A percentile compares a stretch with the other conserved stretches of the same genome.
phyloP scores from a whole-genome alignment of 2,797 vertebrate genomes.

The Ceryle rudis region DNA sequence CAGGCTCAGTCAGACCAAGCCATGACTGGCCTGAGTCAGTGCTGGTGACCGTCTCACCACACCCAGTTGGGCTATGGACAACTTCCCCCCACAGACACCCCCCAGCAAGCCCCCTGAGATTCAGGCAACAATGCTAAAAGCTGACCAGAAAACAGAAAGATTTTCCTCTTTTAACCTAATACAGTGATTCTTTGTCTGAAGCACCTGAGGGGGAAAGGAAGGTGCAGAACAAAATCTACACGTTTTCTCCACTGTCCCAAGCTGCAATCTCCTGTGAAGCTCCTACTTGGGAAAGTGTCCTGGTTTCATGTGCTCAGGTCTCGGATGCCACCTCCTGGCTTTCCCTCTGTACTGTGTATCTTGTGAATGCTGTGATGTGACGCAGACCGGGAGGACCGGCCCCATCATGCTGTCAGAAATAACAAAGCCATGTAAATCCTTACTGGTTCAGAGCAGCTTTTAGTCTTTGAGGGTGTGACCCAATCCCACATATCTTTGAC shows the following conservation, averaged over 20 bases:
- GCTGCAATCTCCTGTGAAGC: not conserved
- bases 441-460: not conserved
- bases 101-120: not conserved
- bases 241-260: accelerated
- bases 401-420: accelerated
- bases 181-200: not conserved
- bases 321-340: conserved; percentile 58
- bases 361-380: accelerated
- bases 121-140: not conserved
- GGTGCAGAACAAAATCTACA: not conserved
- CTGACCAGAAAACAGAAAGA: not conserved
- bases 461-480: not conserved
- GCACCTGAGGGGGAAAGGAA: not conserved
- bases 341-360: not conserved
- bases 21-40: not conserved
- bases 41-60: not conserved
- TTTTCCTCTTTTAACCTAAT: not conserved
- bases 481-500: accelerated
- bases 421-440: not conserved
- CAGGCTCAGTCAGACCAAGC: not conserved
- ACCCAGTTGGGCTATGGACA: accelerated
- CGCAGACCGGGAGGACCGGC: accelerated
- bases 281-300: not conserved
- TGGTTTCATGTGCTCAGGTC: not conserved
- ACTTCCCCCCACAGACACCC: too few species aligned